Conservation (phyloP, 2,888 invertebrate species). For the Andrena bucephala region DNA sequence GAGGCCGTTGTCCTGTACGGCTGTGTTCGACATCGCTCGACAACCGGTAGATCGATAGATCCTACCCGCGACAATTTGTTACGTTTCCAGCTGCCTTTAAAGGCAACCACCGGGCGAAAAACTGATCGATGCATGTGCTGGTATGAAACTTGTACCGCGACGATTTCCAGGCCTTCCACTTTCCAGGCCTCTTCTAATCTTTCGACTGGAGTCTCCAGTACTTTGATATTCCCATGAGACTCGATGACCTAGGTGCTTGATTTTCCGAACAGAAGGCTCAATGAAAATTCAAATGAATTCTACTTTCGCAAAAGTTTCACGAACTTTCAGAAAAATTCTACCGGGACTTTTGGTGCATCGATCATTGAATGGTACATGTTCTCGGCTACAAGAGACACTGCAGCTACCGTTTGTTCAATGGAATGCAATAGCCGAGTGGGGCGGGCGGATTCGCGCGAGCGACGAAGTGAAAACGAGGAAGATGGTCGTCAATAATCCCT, state of each 20-base stretch:
- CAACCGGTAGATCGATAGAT: conserved; percentile 31
- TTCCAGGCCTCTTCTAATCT: neutral
- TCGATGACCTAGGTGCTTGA: too few species aligned
- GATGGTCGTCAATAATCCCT: neutral
- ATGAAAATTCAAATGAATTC: too few species aligned
- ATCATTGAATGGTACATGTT: too few species aligned
- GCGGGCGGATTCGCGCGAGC: too few species aligned
- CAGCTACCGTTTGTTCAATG: too few species aligned
- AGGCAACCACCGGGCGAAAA: conserved; percentile 1
- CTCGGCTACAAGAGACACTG: too few species aligned
- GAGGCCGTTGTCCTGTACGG: conserved; percentile 36
- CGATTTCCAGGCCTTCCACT: conserved; percentile 1
- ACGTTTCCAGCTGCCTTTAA: conserved; percentile 12
- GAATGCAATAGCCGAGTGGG: too few species aligned
- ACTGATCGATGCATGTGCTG: neutral
- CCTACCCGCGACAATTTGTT: conserved; percentile 14
- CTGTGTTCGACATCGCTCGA: neutral
- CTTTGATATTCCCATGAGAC: neutral
- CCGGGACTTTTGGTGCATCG: too few species aligned
- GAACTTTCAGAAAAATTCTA: too few species aligned
- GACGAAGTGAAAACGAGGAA: too few species aligned
- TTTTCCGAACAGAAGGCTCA: too few species aligned
- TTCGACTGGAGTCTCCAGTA: neutral
- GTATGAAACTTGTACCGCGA: conserved; percentile 3
- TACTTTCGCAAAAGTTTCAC: too few species aligned